Base-by-base conservation (phyloP, 2,797 vertebrate species). In the Fundulus diaphanus region DNA sequence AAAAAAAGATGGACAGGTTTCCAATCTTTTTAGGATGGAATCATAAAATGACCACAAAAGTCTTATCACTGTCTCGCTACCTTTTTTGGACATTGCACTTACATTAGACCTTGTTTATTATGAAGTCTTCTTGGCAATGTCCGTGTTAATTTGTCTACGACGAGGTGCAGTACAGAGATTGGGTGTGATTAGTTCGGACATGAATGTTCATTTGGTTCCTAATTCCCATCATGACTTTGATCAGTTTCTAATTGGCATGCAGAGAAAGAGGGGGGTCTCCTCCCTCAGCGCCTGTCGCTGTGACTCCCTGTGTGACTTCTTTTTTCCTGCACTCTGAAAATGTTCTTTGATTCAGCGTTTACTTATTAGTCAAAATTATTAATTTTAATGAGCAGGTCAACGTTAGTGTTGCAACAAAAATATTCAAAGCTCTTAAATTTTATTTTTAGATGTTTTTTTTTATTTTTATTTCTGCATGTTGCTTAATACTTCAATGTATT, bases 231-330 rank as follows among this genome's bases (percentile, higher is more conserved):
- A 42, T 82, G 68, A 35, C 11, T 79, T 69, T 71, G 78, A 82
- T 8, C 1, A 72, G 70, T 77, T 77, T 63, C 1, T 76, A 78
- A 89, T 84, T 68, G 72, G 76, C 76, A 84, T 79, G 74, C 56
- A 69, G 83, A 48, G 70, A 65, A 67, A 68, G 68, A 72, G 74
- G 77, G 74, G 70, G 77, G 73, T 79, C 83, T 89, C 81, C 71
- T 42, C 68, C 78, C 67, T 76, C 74, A 79, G 70, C 84, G 84
- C 76, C 85, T 83, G 85, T 80, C 85, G 51, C 82, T 61, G 72
- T 35, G 37, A 44, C 77, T 77, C 67, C 66, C 68, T 63, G 0
- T 59, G 79, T 59, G 73, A 65, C 31, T 72, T 65, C 69, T 51
- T 11, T 59, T 70, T 71, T 59, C 71, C 67, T 33, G 18, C 51